A percentile compares a stretch with the other conserved stretches of the same genome.
These are phyloP conservation scores for Neoitamus cyanurus DNA, from an alignment of 2,888 invertebrate genomes.

Conservation along the genomic window DNA sequence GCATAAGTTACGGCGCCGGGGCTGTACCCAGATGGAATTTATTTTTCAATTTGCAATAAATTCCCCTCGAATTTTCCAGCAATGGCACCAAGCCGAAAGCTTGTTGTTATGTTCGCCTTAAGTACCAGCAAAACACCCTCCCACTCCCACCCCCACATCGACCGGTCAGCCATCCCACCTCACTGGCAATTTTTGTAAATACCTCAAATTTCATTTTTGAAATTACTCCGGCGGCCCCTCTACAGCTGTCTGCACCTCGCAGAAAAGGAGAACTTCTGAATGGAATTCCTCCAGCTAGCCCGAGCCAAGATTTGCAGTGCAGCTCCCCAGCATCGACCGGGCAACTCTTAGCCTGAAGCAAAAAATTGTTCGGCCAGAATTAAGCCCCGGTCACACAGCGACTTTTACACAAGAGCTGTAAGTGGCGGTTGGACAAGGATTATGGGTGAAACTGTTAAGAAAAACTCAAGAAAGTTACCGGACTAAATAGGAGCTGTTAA, in stretches of 20 bases:
- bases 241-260: not conserved
- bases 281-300: not conserved
- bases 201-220: not conserved
- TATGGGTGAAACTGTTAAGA: not conserved
- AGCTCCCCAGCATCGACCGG: not conserved
- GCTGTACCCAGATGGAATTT: conserved; percentile 1
- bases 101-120: not conserved
- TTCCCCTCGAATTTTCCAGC: not conserved
- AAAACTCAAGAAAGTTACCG: conserved; percentile 11
- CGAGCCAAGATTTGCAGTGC: not conserved
- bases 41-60: conserved; percentile 30
- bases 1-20: not conserved
- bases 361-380: not conserved
- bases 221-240: not conserved
- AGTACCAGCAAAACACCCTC: not conserved
- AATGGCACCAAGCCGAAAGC: not conserved
- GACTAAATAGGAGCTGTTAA: not conserved
- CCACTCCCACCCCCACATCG: not conserved
- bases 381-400: not conserved
- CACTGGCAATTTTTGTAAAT: not conserved
- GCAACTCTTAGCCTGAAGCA: not conserved
- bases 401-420: not conserved
- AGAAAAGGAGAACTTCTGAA: not conserved
- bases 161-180: not conserved
- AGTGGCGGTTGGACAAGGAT: not conserved